Evolutionary conservation across 2,797 vertebrate genomes (phyloP), one percentile per base, ranked within the genome.

Genomic region (Gallinago solitaria): DNA sequence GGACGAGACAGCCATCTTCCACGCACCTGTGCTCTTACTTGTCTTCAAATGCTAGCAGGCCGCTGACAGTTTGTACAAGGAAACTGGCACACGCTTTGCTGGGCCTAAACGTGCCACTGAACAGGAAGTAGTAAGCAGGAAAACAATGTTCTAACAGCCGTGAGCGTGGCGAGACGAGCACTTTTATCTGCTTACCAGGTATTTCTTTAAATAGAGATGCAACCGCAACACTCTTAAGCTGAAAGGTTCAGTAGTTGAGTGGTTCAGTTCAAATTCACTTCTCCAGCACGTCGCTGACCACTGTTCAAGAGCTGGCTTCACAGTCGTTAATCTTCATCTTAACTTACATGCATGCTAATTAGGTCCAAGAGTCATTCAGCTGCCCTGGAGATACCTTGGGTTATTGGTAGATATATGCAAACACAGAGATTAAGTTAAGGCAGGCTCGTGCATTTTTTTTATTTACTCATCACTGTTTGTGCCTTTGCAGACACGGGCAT

Each of bases 201-300:
- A 60, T 9, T 73, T 78, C 85, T 95, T 94, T 95, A 96, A 97
- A 97, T 96, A 96, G 81, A 70, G 47, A n/a, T 16, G 23, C 48
- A 85, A 64, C 83, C 88, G 79, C 92, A 96, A 86, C 37, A 33
- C 20, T 81, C 13, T 71, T 60, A 33, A 76, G 59, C 64, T 70
- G 67, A 37, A 78, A 88, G 32, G 47, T 65, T 91, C 53, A 54
- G 65, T 12, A 92, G 67, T 20, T 61, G 41, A 50, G 56, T 18
- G 24, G 56, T 71, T 88, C 39, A n/a, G 59, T 69, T 86, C 30
- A 73, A 91, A 65, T 43, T 87, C 57, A 43, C 68, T 65, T 24
- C 47, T 56, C 41, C 35, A 32, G 0, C 20, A 67, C n/a, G 56
- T 23, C 43, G 37, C 9, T 27, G 63, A 37, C 18, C 39, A 18